Conservation (phyloP, 2,888 invertebrate species). For the Zaprionus bogoriensis region DNA sequence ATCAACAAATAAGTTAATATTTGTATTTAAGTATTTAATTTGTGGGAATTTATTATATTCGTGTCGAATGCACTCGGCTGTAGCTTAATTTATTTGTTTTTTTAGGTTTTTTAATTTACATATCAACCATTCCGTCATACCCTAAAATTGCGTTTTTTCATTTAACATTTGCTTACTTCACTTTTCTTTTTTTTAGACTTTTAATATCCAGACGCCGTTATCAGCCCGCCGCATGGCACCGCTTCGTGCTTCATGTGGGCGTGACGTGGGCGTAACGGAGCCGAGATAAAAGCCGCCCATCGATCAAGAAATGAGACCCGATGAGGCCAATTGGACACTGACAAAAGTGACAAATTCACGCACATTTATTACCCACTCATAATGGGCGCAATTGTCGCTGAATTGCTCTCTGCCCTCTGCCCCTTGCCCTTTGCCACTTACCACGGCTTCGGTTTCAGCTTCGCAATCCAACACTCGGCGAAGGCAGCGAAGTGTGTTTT, state of each 20-base stretch:
- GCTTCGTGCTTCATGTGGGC: neutral
- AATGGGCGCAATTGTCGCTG: neutral
- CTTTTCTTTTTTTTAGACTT: neutral
- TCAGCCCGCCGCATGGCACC: too few relatives aligned
- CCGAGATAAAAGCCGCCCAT: conserved; percentile 23
- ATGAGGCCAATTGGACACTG: conserved; percentile 18
- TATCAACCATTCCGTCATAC: neutral
- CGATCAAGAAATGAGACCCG: conserved; percentile 26
- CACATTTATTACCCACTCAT: conserved; percentile 33
- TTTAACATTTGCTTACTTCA: neutral
- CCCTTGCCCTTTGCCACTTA: too few relatives aligned
- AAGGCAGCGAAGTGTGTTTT: neutral
- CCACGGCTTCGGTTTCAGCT: too few relatives aligned
- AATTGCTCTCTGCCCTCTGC: neutral
- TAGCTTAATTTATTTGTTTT: too few relatives aligned
- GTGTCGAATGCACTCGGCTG: too few relatives aligned
- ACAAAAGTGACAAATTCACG: conserved; percentile 47
- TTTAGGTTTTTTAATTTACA: too few relatives aligned
- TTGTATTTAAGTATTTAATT: too few relatives aligned
- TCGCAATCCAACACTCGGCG: too few relatives aligned
- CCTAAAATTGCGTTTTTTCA: neutral
- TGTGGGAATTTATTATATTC: too few relatives aligned
- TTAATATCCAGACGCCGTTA: neutral
- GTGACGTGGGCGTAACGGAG: neutral
- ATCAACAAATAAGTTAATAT: too few relatives aligned